phyloP scores from a whole-genome alignment of 2,113 vertebrate genomes.

The Actenoides hombroni region DNA sequence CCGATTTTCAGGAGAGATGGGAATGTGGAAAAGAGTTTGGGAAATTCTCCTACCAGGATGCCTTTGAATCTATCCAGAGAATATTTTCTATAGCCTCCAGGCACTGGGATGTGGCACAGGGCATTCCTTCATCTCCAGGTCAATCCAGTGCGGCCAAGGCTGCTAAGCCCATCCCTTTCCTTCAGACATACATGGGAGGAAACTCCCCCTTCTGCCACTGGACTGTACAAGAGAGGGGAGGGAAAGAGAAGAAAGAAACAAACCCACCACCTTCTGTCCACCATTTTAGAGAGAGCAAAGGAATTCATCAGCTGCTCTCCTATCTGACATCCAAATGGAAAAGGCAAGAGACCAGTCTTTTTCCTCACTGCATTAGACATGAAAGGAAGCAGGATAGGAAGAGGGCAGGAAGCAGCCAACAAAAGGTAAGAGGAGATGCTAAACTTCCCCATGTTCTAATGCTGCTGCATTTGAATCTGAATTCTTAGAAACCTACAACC shows the following conservation, averaged over 20 bases:
- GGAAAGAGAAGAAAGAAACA: constrained; percentile 5
- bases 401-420: constrained; percentile 9
- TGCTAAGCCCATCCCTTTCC: constrained; percentile 39
- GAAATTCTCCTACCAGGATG: constrained; percentile 6
- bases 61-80: background rate
- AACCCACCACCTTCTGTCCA: background rate
- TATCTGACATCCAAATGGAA: background rate
- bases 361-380: background rate
- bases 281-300: constrained; percentile 34
- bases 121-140: constrained; percentile 29
- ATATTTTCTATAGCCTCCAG: background rate
- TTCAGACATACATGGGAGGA: background rate
- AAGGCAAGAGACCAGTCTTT: background rate
- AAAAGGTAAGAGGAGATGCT: constrained; percentile 47
- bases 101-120: background rate
- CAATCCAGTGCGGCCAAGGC: background rate
- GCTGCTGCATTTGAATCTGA: background rate
- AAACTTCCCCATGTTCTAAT: background rate
- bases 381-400: constrained; percentile 16
- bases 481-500: background rate
- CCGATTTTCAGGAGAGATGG: constrained; percentile 6
- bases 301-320: background rate
- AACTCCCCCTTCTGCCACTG: constrained; percentile 43
- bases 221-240: background rate
- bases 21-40: constrained; percentile 33